Base-by-base conservation (phyloP, 2,888 invertebrate genomes). In the Protodeltote pygarga region DNA sequence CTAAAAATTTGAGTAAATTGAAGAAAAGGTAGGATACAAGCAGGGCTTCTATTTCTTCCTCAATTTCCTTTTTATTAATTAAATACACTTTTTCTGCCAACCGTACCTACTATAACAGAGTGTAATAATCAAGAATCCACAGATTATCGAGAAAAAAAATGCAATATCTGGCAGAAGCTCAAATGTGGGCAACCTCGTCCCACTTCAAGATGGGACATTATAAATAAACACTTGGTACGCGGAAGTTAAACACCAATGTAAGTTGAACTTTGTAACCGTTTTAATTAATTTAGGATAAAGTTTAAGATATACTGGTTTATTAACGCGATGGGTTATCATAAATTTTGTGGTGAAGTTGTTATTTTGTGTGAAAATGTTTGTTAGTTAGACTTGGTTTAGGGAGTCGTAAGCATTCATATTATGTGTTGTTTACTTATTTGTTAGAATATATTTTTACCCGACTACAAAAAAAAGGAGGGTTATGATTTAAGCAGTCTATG, bases 141-240 rank as follows among this genome's bases (percentile, higher is more conserved):
- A 35, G 41, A 40, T 51, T 42, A 51, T 45, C 38, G 39, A 44
- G 42, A 45, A 51, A 46, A 53, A 55, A 58, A 69, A 23, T 65
- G 65, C 65, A 65, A 37, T 58, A 59, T 65, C 66, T 75, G 75
- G 75, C 75, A 75, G 20, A 29, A 24, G 31, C 49, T 75, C 73
- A 71, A 75, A 40, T 31, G 39, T 21, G 28, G 19, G 41, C 54
- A 66, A 35, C 72, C 73, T 71, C 73, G 71, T 38, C 47, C 67
- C 53, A 65, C 49, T 62, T 71, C 37, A 39, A 44, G 48, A 45
- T 48, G 51, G 35, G 27, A 35, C 34, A 51, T 48, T 65, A 66
- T 60, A 59, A 63, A 63, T 73, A 73, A 64, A 72, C 62, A 63
- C 49, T 49, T 33, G 47, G 54, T 47, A 58, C 62, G 54, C 65